Evolutionary conservation across 2,113 vertebrate genomes (phyloP).

Genomic region (Chionis minor): DNA sequence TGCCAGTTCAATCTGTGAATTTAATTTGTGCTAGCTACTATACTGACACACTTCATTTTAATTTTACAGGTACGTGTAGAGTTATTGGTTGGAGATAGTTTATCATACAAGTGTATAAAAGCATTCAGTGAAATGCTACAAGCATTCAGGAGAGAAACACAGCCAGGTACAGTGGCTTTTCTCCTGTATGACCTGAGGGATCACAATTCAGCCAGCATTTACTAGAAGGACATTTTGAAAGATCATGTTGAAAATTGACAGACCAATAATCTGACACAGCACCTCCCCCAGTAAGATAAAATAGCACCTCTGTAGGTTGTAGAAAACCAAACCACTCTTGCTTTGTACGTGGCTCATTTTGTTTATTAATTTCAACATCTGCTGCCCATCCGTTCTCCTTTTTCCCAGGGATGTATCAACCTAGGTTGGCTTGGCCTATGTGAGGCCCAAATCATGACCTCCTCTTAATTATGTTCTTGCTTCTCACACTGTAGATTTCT

Average conservation of each 20-base stretch:
- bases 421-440: neutral
- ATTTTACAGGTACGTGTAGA: neutral
- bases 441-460: neutral
- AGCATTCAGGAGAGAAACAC: neutral
- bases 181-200: neutral
- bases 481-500: neutral
- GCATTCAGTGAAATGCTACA: neutral
- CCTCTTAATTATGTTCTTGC: neutral
- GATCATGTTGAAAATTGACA: neutral
- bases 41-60: neutral
- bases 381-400: neutral
- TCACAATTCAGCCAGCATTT: neutral
- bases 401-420: neutral
- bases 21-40: neutral
- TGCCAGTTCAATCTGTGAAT: neutral
- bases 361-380: neutral
- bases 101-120: neutral
- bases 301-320: neutral
- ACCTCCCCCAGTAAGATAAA: neutral
- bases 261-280: neutral
- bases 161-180: neutral
- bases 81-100: neutral
- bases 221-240: neutral
- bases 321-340: neutral
- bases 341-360: rapidly evolving